Conservation (phyloP, 30 jellyfish, hydroid and myxozoan genomes). For the Haliclystus octoradiatus region DNA sequence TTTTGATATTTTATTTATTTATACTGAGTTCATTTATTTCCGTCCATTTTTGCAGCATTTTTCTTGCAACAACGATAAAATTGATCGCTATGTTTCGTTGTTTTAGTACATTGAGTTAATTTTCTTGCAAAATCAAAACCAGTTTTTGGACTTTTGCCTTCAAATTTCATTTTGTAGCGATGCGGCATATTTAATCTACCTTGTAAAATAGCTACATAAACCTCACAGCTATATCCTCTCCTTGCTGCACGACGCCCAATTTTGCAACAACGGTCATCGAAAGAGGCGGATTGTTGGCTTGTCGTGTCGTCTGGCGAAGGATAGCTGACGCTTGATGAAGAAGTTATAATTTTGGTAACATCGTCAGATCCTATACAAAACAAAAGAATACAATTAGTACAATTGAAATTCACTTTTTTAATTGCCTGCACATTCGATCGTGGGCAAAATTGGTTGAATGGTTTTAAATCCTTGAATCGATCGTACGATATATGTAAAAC, state of each 20-base stretch:
- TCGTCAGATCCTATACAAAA: too few species aligned
- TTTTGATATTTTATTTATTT: too few species aligned
- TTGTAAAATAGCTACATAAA: constrained; percentile 18
- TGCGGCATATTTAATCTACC: constrained; percentile 65
- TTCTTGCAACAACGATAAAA: constrained; percentile 47
- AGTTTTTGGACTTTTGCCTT: constrained; percentile 31
- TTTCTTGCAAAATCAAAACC: constrained; percentile 33
- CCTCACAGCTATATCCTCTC: constrained; percentile 38
- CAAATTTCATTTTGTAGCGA: constrained; percentile 45
- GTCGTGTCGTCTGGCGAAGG: not conserved
- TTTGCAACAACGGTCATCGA: constrained; percentile 26
- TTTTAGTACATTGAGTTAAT: constrained; percentile 36
- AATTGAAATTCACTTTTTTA: too few species aligned
- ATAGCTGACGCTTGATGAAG: not conserved
- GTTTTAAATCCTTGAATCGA: too few species aligned
- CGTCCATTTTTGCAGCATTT: constrained; percentile 34
- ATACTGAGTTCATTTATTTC: not conserved
- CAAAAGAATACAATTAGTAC: too few species aligned
- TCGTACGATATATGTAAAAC: too few species aligned
- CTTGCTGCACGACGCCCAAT: constrained; percentile 59
- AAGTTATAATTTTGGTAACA: not conserved
- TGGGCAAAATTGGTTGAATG: too few species aligned
- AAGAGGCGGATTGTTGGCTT: not conserved
- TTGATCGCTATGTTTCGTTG: constrained; percentile 13
- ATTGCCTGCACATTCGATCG: too few species aligned